Percentiles rank a stretch among this genome's conserved stretches.
Conservation (phyloP, 2,113 vertebrate genomes). For the Gracilinanus agilis region DNA sequence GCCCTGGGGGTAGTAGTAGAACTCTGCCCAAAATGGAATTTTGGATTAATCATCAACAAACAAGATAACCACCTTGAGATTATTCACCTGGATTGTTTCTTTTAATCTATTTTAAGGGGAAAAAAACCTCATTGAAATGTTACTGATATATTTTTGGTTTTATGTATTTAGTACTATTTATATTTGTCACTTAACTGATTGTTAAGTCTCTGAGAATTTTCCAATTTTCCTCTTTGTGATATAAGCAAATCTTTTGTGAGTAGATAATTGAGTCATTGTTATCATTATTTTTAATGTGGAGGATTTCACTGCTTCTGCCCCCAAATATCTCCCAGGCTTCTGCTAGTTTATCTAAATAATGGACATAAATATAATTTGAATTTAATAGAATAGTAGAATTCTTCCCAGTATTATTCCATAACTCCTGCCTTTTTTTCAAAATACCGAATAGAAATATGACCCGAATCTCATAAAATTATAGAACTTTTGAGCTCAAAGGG, state of each 20-base stretch:
- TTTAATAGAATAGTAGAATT: conserved; percentile 20
- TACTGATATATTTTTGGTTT: conserved; percentile 38
- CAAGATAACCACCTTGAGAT: not conserved
- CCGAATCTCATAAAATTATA: not conserved
- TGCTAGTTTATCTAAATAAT: conserved; percentile 14
- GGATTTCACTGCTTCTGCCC: not conserved
- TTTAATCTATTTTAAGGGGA: not conserved
- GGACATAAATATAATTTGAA: conserved; percentile 18
- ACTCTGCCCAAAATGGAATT: not conserved
- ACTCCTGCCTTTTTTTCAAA: not conserved
- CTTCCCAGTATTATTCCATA: not conserved
- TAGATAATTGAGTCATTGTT: conserved; percentile 8
- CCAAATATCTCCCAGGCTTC: conserved; percentile 19
- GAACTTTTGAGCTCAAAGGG: not conserved
- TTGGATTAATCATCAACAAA: not conserved
- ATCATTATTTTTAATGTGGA: not conserved
- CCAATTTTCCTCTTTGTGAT: not conserved
- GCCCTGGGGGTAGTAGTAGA: not conserved
- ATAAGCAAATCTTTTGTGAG: not conserved
- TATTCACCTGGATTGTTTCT: not conserved
- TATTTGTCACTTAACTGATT: not conserved
- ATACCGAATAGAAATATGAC: not conserved
- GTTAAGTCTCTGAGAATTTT: not conserved
- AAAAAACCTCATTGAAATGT: conserved; percentile 29
- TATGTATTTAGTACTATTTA: not conserved